Percentiles rank a stretch among this genome's conserved stretches.
Conservation (phyloP, 2,797 vertebrate genomes). For the Rhyacichthys aspro region DNA sequence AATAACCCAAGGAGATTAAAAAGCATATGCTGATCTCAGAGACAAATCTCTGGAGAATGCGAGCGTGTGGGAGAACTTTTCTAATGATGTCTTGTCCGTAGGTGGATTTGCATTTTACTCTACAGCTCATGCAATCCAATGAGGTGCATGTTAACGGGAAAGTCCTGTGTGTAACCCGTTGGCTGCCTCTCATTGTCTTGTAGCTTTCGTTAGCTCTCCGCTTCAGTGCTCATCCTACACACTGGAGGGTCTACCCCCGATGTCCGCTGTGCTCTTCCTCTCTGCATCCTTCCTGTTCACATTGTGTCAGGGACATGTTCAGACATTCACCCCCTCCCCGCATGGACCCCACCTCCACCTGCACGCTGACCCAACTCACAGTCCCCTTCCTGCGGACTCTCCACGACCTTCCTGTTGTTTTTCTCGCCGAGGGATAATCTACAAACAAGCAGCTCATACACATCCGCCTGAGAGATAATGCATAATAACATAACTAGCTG, state of each 20-base stretch:
- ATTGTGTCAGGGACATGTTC: constrained; percentile 43
- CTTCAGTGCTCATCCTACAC: constrained; percentile 31
- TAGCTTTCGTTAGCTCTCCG: constrained; percentile 27
- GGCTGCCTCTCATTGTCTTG: constrained; percentile 7
- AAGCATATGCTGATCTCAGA: constrained; percentile 11
- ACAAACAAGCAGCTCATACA: constrained; percentile 44
- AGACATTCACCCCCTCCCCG: constrained; percentile 26
- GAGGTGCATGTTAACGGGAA: constrained; percentile 9
- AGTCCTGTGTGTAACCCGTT: constrained; percentile 18
- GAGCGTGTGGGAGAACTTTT: constrained; percentile 7
- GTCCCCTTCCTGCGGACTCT: constrained; percentile 42
- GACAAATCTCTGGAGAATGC: constrained; percentile 1
- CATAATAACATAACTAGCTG: constrained; percentile 43
- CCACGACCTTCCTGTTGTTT: constrained; percentile 65
- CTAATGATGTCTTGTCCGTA: background rate
- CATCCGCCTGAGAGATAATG: constrained; percentile 24
- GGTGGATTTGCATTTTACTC: constrained; percentile 4
- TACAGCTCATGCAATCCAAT: constrained; percentile 19
- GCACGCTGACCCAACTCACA: constrained; percentile 38
- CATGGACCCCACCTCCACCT: constrained; percentile 55
- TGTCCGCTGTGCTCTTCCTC: constrained; percentile 20
- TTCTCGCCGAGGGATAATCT: constrained; percentile 38
- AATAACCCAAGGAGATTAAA: constrained; percentile 13
- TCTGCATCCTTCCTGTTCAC: constrained; percentile 71
- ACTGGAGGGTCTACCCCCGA: constrained; percentile 1